Evolutionary conservation across 2,113 vertebrate species (phyloP).

Genomic region (Macquaria ambigua): DNA sequence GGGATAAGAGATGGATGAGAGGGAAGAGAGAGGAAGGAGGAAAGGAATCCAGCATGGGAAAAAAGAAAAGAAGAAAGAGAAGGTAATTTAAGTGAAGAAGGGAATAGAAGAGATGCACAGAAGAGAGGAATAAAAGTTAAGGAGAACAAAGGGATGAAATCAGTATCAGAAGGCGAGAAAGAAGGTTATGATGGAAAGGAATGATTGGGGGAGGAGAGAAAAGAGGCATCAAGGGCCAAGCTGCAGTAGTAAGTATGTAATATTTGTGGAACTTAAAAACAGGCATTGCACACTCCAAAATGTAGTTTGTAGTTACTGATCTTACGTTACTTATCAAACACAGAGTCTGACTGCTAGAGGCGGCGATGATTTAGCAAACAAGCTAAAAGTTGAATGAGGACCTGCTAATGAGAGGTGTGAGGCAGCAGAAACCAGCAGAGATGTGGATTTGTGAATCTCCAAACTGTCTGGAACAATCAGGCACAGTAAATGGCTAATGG

Average conservation of each 20-base stretch:
- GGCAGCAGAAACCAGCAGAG: background rate
- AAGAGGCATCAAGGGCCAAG: slow-evolving; percentile 23
- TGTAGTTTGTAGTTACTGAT: background rate
- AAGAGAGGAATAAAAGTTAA: slow-evolving; percentile 19
- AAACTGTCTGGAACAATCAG: background rate
- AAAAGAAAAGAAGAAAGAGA: background rate
- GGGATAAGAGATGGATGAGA: slow-evolving; percentile 83
- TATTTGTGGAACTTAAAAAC: background rate
- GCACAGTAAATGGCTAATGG: background rate
- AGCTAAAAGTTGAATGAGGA: background rate
- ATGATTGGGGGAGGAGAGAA: background rate
- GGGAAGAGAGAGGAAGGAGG: background rate
- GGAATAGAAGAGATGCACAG: background rate
- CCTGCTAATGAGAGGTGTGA: background rate
- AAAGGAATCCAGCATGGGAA: slow-evolving; percentile 15
- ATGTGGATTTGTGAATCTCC: background rate
- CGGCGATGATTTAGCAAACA: background rate
- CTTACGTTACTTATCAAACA: background rate
- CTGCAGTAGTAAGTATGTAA: slow-evolving; percentile 1
- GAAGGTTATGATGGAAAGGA: background rate
- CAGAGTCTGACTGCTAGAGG: background rate
- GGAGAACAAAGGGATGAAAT: background rate
- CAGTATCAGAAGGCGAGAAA: background rate
- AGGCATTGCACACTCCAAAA: background rate
- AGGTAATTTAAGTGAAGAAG: background rate